Conservation (phyloP, 2,888 invertebrate species). For the Tigriopus californicus region DNA sequence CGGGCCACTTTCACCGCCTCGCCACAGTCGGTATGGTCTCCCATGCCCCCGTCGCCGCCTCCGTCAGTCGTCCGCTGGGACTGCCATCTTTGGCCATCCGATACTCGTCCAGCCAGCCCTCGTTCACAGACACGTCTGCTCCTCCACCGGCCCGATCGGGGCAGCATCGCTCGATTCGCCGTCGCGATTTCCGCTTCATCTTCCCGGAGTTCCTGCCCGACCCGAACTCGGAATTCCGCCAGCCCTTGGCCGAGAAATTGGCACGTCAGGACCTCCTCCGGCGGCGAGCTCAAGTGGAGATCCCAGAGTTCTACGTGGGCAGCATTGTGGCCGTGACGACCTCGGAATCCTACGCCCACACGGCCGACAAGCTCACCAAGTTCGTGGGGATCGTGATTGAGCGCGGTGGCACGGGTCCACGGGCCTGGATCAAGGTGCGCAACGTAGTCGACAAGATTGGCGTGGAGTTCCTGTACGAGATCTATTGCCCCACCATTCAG, state of each 20-base stretch:
- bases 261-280: constrained; percentile 83
- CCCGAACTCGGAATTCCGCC: constrained; percentile 54
- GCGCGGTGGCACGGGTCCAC: constrained; percentile 56
- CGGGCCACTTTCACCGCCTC: too few species aligned
- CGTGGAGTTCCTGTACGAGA: constrained; percentile 52
- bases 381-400: constrained; percentile 91
- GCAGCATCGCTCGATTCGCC: not conserved
- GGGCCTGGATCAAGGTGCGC: constrained; percentile 65
- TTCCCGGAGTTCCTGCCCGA: constrained; percentile 85
- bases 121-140: too few species aligned
- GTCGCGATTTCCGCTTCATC: constrained; percentile 40
- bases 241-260: constrained; percentile 60
- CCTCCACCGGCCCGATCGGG: too few species aligned
- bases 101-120: too few species aligned
- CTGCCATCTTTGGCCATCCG: too few species aligned
- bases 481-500: constrained; percentile 83
- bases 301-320: constrained; percentile 44
- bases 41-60: too few species aligned
- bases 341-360: constrained; percentile 41
- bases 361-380: constrained; percentile 25
- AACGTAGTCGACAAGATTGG: constrained; percentile 73
- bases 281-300: constrained; percentile 55
- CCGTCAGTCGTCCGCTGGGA: too few species aligned
- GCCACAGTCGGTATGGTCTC: too few species aligned
- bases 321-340: constrained; percentile 70